phyloP scores from a whole-genome alignment of 2,113 vertebrate genomes.

The Pseudopodoces humilis region DNA sequence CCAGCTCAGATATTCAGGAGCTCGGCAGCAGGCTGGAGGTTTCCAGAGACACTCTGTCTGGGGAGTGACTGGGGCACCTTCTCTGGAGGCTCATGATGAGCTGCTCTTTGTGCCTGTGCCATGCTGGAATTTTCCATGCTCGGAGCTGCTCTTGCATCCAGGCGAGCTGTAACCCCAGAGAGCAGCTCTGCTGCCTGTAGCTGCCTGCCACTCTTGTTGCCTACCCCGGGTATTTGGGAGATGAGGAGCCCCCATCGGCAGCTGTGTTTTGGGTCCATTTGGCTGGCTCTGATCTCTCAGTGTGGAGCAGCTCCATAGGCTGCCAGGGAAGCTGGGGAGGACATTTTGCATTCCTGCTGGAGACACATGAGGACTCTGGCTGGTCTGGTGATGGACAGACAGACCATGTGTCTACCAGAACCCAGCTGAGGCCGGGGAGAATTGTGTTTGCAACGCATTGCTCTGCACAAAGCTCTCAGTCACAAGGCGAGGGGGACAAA shows the following conservation, averaged over 20 bases:
- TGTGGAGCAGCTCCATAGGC: background rate
- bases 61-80: background rate
- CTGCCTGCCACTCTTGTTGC: background rate
- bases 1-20: background rate
- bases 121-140: background rate
- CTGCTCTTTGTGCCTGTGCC: background rate
- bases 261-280: background rate
- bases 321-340: background rate
- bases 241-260: background rate
- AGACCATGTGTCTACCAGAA: constrained; percentile 46
- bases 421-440: constrained; percentile 49
- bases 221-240: background rate
- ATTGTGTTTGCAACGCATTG: constrained; percentile 54
- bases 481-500: constrained; percentile 59
- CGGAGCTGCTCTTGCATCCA: background rate
- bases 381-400: constrained; percentile 24
- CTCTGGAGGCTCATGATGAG: background rate
- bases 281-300: background rate
- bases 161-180: background rate
- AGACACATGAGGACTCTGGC: background rate
- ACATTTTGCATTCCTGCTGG: constrained; percentile 4
- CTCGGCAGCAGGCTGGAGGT: background rate
- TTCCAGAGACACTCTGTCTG: background rate
- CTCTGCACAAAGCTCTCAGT: constrained; percentile 53
- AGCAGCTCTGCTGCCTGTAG: background rate